Conservation (phyloP, 92 coral and sea anemone genomes). For the Phenganax stokvisi region DNA sequence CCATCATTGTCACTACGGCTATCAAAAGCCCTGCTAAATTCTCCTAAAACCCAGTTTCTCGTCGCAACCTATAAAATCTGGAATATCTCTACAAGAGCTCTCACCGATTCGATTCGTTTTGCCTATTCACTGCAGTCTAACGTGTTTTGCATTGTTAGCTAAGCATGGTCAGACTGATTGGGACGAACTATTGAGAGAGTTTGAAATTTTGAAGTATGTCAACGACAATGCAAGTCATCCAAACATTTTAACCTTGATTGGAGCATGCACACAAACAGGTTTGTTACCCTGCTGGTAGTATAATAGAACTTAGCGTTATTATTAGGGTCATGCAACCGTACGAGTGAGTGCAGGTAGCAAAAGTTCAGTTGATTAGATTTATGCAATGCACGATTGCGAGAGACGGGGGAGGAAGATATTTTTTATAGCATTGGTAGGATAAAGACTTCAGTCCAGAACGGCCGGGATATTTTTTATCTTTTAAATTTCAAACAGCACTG, state of each 20-base stretch:
- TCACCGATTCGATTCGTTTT: too few relatives aligned
- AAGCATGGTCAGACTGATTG: constrained; percentile 39
- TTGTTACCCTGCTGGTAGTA: neutral
- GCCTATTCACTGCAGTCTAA: neutral
- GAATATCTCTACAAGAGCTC: too few relatives aligned
- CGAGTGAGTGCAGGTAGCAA: neutral
- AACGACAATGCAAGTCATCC: constrained; percentile 53
- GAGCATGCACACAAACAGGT: constrained; percentile 80
- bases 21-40: too few relatives aligned
- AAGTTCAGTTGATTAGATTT: neutral
- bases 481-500: too few relatives aligned
- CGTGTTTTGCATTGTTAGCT: constrained; percentile 4
- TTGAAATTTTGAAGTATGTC: constrained; percentile 63
- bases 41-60: too few relatives aligned
- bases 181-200: constrained; percentile 57
- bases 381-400: too few relatives aligned
- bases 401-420: too few relatives aligned
- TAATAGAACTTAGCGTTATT: neutral
- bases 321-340: neutral
- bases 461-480: too few relatives aligned
- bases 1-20: too few relatives aligned
- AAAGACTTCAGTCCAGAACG: too few relatives aligned
- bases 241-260: constrained; percentile 64
- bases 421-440: too few relatives aligned
- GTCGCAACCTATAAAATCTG: too few relatives aligned